Conservation (phyloP, 2,113 vertebrate species). For the Pristiophorus japonicus region DNA sequence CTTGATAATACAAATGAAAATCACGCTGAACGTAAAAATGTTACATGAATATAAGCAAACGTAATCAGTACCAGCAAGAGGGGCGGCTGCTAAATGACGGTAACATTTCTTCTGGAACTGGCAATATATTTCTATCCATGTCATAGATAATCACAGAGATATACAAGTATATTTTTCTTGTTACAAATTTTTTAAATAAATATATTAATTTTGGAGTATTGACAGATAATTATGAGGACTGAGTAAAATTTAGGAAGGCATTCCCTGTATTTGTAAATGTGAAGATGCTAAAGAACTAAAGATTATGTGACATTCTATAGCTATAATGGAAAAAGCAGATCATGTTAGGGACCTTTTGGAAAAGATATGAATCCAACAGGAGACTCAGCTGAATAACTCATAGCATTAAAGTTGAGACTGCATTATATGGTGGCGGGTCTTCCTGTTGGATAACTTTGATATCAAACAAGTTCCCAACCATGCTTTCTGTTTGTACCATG, state of each 20-base stretch:
- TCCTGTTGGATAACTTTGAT: background rate
- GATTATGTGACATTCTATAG: background rate
- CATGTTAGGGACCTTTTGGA: background rate
- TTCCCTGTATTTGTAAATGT: background rate
- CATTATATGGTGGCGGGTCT: too few relatives aligned
- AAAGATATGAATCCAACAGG: background rate
- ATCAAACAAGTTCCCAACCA: background rate
- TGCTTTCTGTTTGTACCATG: background rate
- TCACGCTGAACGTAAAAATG: too few relatives aligned
- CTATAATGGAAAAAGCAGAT: background rate
- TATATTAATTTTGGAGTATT: too few relatives aligned
- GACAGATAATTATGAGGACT: too few relatives aligned
- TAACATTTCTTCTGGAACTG: constrained; percentile 44
- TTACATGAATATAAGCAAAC: background rate
- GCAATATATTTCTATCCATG: constrained; percentile 40
- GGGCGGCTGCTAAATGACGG: too few relatives aligned
- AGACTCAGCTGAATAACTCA: background rate
- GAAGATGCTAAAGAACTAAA: background rate
- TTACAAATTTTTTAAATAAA: too few relatives aligned
- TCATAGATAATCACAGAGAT: constrained; percentile 18
- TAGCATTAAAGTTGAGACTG: background rate
- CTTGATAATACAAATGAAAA: too few relatives aligned
- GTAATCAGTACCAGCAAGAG: constrained; percentile 9
- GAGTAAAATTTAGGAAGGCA: too few relatives aligned
- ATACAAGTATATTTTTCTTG: too few relatives aligned